A percentile compares a stretch with the other conserved stretches of the same genome.
Evolutionary conservation across 2,888 invertebrate genomes (phyloP).

Genomic region (Pristionchus entomophagus): DNA sequence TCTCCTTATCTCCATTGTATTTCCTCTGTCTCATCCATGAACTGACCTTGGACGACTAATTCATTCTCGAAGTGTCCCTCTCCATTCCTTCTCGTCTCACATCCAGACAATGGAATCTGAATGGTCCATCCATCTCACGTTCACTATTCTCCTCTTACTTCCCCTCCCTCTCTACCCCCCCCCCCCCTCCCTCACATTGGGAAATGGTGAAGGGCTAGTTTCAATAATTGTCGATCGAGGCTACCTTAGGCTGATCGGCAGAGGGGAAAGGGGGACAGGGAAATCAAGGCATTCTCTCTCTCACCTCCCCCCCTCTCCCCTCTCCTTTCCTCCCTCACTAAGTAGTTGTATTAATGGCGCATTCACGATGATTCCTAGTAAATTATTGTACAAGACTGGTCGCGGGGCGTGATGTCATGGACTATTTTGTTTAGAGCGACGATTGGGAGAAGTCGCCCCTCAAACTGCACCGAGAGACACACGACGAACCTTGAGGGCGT

Average conservation of each 20-base stretch:
- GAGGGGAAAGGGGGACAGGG: not conserved
- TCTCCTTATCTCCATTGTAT: not conserved
- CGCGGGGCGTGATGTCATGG: not conserved
- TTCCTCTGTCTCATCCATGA: constrained; percentile 44
- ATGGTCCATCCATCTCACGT: too few relatives aligned
- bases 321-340: not conserved
- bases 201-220: not conserved
- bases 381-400: not conserved
- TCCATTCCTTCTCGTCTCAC: constrained; percentile 69
- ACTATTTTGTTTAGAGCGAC: not conserved
- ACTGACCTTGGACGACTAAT: constrained; percentile 68
- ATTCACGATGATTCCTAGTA: constrained; percentile 18
- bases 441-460: not conserved
- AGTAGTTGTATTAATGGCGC: constrained; percentile 20
- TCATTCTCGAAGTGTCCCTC: constrained; percentile 74
- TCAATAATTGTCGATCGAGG: constrained; percentile 34
- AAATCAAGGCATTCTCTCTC: constrained; percentile 8
- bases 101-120: constrained; percentile 73
- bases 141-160: not conserved
- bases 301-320: too few relatives aligned
- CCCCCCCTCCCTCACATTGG: not conserved
- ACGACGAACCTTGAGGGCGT: constrained; percentile 68
- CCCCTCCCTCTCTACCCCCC: not conserved
- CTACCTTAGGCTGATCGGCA: not conserved
- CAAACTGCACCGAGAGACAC: not conserved